Evolutionary conservation across 2,888 invertebrate genomes (phyloP), one percentile per base, ranked within the genome.

Genomic region (Philereme vetulata): DNA sequence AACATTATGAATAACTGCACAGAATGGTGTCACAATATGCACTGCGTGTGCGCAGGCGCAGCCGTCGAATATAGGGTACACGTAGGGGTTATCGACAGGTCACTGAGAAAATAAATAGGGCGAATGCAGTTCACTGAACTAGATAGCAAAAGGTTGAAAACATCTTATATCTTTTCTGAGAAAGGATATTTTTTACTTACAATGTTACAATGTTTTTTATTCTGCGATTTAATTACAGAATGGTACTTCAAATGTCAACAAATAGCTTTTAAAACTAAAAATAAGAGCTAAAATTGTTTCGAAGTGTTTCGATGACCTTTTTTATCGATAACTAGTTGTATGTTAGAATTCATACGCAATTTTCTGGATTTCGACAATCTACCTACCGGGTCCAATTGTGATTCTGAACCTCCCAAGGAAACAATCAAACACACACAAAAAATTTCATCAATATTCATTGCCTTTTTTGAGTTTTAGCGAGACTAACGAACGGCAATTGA

Each of bases 1-100:
- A 91, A 76, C 91, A 91, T 65, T 32, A 10, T 80, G 76, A 43
- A 66, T 59, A 51, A 76, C 75, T 73, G 72, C 49, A 65, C 48
- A 49, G 53, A 46, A 49, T 9, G 58, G 33, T 56, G 35, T 34
- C 61, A 42, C 55, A 33, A 38, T n/a, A 44, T 52, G 51, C 51
- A 62, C 62, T 62, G 58, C 7, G 40, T 5, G 6, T 42, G 45
- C 51, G 35, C 47, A 45, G 0, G 4, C 32, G 32, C 48, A 57
- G 36, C 8, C 32, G 4, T 42, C 64, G 38, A 53, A 54, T 63
- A 68, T 65, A 70, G 47, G 54, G 11, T 67, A 72, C 65, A 8
- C 71, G 66, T 69, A 82, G 46, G 44, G 46, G 60, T 57, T 60
- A 64, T 64, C 60, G 35, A 5, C 6, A 40, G 62, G 58, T 59